Evolutionary conservation across 2,113 vertebrate genomes (phyloP).

Genomic region (Heloderma charlesbogerti): DNA sequence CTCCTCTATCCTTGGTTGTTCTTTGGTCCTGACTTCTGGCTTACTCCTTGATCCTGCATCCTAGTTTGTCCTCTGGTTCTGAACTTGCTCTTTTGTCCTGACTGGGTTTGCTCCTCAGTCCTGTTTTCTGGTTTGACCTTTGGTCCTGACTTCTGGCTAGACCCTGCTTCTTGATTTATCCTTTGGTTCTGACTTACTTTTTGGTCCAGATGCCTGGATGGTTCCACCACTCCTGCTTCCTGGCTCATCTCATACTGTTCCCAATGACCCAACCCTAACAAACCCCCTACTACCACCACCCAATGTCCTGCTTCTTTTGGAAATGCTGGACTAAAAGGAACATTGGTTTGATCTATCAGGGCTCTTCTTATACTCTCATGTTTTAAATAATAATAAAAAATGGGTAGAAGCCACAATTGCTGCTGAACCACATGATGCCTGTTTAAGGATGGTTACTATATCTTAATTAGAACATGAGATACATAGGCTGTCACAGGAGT

Average conservation of each 20-base stretch:
- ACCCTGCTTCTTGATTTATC: too few species aligned
- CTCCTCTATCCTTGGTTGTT: too few species aligned
- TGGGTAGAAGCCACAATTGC: neutral
- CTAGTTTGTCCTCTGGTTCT: too few species aligned
- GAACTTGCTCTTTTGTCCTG: too few species aligned
- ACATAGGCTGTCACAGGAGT: neutral
- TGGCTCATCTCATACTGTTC: neutral
- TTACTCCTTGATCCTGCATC: too few species aligned
- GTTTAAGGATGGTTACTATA: neutral
- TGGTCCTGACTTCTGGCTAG: too few species aligned
- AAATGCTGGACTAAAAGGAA: neutral
- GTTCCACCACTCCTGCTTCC: neutral
- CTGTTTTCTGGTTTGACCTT: too few species aligned
- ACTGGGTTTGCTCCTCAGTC: too few species aligned
- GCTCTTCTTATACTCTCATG: neutral
- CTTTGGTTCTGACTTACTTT: neutral
- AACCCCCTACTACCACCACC: neutral
- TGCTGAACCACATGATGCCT: neutral
- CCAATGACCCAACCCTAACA: neutral
- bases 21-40: too few species aligned
- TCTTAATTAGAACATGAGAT: constrained; percentile 1
- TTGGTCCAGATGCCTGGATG: neutral
- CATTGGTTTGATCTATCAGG: neutral
- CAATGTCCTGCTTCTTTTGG: neutral
- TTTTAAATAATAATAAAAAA: neutral